A percentile compares a stretch with the other conserved stretches of the same genome.
Evolutionary conservation across 2,888 invertebrate genomes (phyloP).

Genomic region (Polyommatus icarus): DNA sequence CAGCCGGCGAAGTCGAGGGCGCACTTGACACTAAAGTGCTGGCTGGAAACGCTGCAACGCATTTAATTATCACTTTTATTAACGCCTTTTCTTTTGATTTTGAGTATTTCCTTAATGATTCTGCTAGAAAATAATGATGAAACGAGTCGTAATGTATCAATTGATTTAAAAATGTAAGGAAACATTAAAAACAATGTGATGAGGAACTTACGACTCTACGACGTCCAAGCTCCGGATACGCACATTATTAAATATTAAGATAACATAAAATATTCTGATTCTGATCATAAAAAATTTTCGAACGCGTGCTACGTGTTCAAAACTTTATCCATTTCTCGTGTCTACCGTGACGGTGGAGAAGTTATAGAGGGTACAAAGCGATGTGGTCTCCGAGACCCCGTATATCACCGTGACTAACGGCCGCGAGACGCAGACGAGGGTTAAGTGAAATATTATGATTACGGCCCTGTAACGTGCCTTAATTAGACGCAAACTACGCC

Average conservation of each 20-base stretch:
- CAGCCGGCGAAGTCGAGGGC: constrained; percentile 30
- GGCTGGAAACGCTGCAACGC: constrained; percentile 19
- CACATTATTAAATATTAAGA: not conserved
- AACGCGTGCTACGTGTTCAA: not conserved
- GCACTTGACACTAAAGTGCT: constrained; percentile 17
- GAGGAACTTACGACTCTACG: not conserved
- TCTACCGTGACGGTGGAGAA: constrained; percentile 15
- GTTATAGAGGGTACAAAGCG: not conserved
- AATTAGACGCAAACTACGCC: not conserved
- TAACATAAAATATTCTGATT: not conserved
- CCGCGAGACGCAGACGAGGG: constrained; percentile 1
- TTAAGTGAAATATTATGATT: constrained; percentile 22
- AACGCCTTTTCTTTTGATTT: not conserved
- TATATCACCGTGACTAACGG: constrained; percentile 24
- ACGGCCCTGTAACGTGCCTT: not conserved
- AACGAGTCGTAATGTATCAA: not conserved
- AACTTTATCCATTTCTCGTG: constrained; percentile 26
- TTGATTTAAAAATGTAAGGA: not conserved
- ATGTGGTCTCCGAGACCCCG: constrained; percentile 2
- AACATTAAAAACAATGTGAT: not conserved
- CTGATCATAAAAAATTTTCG: not conserved
- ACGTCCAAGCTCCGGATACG: not conserved
- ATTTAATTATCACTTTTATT: constrained; percentile 29
- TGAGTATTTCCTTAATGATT: not conserved
- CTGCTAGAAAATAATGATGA: not conserved